Base-by-base conservation (phyloP, 1,140 invertebrate genomes). In the Drosophila quadrilineata region DNA sequence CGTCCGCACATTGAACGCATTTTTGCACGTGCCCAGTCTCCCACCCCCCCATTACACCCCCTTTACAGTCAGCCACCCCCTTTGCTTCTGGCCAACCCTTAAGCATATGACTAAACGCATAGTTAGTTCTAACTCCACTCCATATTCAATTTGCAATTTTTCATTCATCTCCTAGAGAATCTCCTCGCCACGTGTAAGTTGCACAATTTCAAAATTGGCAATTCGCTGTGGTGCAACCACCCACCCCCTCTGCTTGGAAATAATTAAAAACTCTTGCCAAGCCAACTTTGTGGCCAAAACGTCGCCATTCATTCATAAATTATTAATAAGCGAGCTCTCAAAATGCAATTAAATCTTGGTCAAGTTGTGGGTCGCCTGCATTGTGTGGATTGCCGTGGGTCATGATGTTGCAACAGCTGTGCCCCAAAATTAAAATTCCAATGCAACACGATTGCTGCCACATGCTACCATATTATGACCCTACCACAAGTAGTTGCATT, bases 321-420 rank as follows among this genome's bases (percentile, higher is more conserved):
- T 85, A 77, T 82, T 82, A 82, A 84, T 84, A 73, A 71, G 60
- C 49, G 35, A 57, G 77, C 77, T 85, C 73, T 85, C 79, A 74
- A 85, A 85, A 74, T 84, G 77, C 79, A 84, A 84, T 84, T 84
- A 84, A 84, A 84, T 85, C 69, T 74, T 74, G 77, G 77, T 84
- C 77, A 85, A 85, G 73, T 85, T 85, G 74, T 71, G 52, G 52
- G 9, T 54, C 38, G 26, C 19, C n/a, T n/a, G n/a, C n/a, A n/a
- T n/a, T n/a, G n/a, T n/a, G n/a, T n/a, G n/a, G n/a, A n/a, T n/a
- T n/a, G n/a, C n/a, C n/a, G 36, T 41, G 35, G 35, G 22, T 40
- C 33, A 26, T 19, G 6, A 36, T 8, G 22, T 10, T 67, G 79
- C 79, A 84, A 74, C 79, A 84, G 74, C 79, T 84, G 79, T 85